Percentiles rank a stretch among this genome's conserved stretches.
These are phyloP conservation scores for Clarias laeviceps DNA, from an alignment of 2,797 vertebrate genomes.

Conservation along the genomic window DNA sequence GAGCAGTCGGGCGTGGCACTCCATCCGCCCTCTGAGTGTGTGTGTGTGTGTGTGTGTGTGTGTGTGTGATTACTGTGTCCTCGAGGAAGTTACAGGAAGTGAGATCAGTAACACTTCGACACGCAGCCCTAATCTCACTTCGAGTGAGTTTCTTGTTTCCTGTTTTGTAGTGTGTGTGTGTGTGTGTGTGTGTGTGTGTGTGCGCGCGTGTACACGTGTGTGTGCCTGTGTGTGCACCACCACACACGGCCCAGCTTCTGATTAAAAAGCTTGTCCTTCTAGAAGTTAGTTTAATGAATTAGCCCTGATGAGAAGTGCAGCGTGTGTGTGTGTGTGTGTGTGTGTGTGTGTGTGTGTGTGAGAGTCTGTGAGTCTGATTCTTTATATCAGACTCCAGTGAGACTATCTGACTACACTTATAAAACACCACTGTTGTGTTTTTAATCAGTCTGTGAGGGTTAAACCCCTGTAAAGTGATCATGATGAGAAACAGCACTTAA, in stretches of 20 bases:
- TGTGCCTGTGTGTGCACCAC: not conserved
- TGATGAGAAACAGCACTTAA: not conserved
- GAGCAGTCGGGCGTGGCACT: no score
- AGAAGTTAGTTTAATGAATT: not conserved
- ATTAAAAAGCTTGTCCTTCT: not conserved
- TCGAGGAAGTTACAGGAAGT: not conserved
- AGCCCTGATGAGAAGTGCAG: not conserved
- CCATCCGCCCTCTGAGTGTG: no score
- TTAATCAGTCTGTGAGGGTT: no score
- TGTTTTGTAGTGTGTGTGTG: not conserved
- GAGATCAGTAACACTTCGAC: not conserved
- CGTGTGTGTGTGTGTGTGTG: not conserved
- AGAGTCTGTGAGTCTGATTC: not conserved
- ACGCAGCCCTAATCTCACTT: not conserved
- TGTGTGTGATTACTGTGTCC: not conserved
- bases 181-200: no score
- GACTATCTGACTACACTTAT: not conserved
- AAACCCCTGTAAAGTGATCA: not conserved
- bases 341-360: no score
- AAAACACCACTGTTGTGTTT: not conserved
- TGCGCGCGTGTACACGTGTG: no score
- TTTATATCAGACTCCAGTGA: conserved; percentile 3
- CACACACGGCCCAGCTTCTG: not conserved
- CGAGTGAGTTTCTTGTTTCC: not conserved
- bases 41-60: no score